A percentile compares a stretch with the other conserved stretches of the same genome.
Evolutionary conservation across 1,140 invertebrate species (phyloP).

Genomic region (Dufourea novaeangliae): DNA sequence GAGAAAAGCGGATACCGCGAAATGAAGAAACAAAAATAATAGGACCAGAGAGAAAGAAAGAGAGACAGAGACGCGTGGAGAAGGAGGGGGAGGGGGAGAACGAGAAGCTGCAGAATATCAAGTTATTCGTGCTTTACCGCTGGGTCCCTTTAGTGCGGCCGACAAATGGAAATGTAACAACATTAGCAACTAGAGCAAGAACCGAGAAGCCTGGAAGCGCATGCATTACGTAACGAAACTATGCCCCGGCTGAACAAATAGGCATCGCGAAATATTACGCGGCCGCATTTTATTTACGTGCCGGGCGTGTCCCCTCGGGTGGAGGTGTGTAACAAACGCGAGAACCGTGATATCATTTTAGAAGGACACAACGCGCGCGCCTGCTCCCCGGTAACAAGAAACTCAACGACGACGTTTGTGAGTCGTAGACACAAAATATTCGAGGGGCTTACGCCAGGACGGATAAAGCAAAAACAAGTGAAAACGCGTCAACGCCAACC

Average conservation of each 20-base stretch:
- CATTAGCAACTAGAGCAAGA: slow-evolving; percentile 66
- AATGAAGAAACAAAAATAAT: slow-evolving; percentile 37
- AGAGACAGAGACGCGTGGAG: neutral
- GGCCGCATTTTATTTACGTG: slow-evolving; percentile 11
- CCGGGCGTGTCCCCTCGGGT: neutral
- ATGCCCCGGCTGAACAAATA: slow-evolving; percentile 40
- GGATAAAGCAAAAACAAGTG: neutral
- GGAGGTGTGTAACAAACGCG: slow-evolving; percentile 17
- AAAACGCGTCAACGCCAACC: neutral
- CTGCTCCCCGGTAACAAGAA: slow-evolving; percentile 2
- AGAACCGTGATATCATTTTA: slow-evolving; percentile 13
- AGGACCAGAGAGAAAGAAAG: neutral
- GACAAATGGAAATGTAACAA: slow-evolving; percentile 65
- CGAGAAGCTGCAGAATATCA: slow-evolving; percentile 39
- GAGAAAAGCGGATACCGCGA: neutral
- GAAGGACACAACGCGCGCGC: neutral
- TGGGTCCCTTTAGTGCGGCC: slow-evolving; percentile 40
- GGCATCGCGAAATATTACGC: slow-evolving; percentile 46
- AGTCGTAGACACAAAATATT: neutral
- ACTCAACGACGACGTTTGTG: neutral
- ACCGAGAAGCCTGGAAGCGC: slow-evolving; percentile 54
- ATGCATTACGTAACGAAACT: slow-evolving; percentile 41
- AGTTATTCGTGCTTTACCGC: slow-evolving; percentile 46
- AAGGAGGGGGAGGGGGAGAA: slow-evolving; percentile 2
- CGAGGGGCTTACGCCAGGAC: no score